phyloP scores from a whole-genome alignment of 2,113 vertebrate genomes.

The Suncus etruscus region DNA sequence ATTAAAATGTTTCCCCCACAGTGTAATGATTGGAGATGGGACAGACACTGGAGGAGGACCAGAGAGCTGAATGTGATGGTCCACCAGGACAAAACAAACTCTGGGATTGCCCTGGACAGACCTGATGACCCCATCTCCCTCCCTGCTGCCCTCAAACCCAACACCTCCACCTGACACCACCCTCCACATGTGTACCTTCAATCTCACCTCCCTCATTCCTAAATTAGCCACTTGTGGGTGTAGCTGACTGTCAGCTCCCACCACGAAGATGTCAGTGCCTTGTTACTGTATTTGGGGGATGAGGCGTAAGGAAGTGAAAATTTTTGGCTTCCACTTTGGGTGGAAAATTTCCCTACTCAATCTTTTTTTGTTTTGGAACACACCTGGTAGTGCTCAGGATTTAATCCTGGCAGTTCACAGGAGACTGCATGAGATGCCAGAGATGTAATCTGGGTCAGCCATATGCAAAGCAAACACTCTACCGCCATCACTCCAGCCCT shows the following conservation, averaged over 20 bases:
- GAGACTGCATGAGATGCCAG: too few relatives aligned
- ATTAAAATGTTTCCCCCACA: background rate
- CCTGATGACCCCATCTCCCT: too few relatives aligned
- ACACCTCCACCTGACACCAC: background rate
- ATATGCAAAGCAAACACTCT: too few relatives aligned
- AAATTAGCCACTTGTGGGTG: too few relatives aligned
- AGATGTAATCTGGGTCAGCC: too few relatives aligned
- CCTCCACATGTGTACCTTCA: fast-evolving
- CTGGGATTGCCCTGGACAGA: background rate
- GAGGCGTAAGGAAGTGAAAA: background rate
- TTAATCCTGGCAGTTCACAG: too few relatives aligned
- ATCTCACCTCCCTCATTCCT: background rate
- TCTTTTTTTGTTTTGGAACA: background rate
- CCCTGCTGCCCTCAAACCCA: background rate
- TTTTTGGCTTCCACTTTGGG: background rate
- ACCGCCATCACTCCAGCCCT: too few relatives aligned
- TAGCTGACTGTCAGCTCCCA: background rate
- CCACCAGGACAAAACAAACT: background rate
- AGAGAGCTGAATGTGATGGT: background rate
- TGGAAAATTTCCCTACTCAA: background rate
- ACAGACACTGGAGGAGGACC: background rate
- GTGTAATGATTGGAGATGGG: background rate
- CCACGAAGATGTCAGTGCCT: background rate
- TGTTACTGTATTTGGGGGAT: background rate
- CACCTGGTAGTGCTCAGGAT: too few relatives aligned